Evolutionary conservation across 1,140 invertebrate species (phyloP), one percentile per base, ranked within the genome.

Genomic region (Dryas iulia): DNA sequence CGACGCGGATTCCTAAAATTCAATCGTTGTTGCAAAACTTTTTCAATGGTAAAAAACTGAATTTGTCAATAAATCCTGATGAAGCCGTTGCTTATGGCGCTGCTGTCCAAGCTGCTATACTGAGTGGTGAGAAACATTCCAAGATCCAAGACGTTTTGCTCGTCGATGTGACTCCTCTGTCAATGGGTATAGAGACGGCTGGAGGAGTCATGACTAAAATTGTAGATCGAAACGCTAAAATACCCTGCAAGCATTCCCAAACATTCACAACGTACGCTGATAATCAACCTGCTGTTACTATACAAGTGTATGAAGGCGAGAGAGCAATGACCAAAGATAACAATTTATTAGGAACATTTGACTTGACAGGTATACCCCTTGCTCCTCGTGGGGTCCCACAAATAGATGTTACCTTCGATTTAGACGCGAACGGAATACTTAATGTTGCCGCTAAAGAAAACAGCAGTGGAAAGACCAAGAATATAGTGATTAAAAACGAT

Each of bases 401-500:
- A 79, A 96, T 98, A 64, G 93, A 95, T 69, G 94, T 95, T 28
- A 93, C 94, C 0, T 95, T 95, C 72, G 94, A 95, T 72, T 83
- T 95, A 21, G 95, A 95, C 60, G 95, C 94, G 1, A 96, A 96
- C 72, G 95, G 95, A n/a, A 95, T 96, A 12, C 84, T 96, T 21
- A 94, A 94, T 73, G 96, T 96, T 0, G 92, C 93, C 0, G 94
- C 93, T 53, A 91, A 89, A 73, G 87, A 90, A 63, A 87, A 81
- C 64, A 95, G 95, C 64, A 96, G 95, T 4, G 96, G 96, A 21
- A 95, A 95, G 71, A 94, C 93, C 7, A 95, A 97, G 77, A 96
- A 95, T 76, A 96, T 96, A 61, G 94, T 96, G n/a, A 98, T 98
- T 62, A 97, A 96, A 57, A 98, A 98, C 80, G 97, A 99, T 86